These are phyloP conservation scores for Drymodes brunneopygia DNA, from an alignment of 2,113 vertebrate species.

Conservation along the genomic window DNA sequence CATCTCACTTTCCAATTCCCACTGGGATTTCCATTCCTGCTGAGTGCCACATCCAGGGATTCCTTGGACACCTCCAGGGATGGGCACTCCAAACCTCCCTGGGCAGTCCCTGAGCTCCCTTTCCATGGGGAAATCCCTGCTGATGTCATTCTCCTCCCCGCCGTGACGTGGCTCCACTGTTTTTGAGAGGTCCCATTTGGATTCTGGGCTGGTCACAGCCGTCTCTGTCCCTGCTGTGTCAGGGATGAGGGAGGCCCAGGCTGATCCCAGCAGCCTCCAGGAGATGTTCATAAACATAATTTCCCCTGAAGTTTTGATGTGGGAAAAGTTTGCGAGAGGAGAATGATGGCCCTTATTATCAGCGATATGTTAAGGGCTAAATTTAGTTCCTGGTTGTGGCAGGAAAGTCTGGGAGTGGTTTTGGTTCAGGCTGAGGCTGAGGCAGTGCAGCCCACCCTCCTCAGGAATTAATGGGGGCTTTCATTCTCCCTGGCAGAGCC, in stretches of 20 bases:
- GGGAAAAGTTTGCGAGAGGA: slow-evolving; percentile 26
- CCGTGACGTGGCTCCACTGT: accelerated
- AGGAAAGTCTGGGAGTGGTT: slow-evolving; percentile 34
- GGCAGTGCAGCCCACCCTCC: slow-evolving; percentile 70
- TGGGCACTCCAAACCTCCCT: neutral
- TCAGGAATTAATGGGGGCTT: slow-evolving; percentile 80
- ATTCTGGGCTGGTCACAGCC: neutral
- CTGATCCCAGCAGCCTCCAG: neutral
- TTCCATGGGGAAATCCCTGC: neutral
- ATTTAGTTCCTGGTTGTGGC: slow-evolving; percentile 45
- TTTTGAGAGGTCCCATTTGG: neutral
- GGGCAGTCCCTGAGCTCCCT: neutral
- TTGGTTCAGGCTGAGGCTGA: slow-evolving; percentile 60
- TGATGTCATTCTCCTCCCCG: neutral
- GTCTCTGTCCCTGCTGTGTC: neutral
- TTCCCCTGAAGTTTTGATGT: slow-evolving; percentile 47
- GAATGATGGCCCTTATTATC: slow-evolving; percentile 11
- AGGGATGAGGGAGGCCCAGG: neutral
- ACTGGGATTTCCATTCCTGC: too few relatives aligned
- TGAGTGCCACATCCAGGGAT: too few relatives aligned
- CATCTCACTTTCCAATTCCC: too few relatives aligned
- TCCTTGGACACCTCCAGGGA: accelerated
- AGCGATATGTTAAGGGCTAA: slow-evolving; percentile 30
- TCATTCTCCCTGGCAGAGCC: slow-evolving; percentile 80
- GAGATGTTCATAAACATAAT: slow-evolving; percentile 2